These are phyloP conservation scores for Tragelaphus buxtoni DNA, from an alignment of 2,113 vertebrate genomes.

Conservation along the genomic window DNA sequence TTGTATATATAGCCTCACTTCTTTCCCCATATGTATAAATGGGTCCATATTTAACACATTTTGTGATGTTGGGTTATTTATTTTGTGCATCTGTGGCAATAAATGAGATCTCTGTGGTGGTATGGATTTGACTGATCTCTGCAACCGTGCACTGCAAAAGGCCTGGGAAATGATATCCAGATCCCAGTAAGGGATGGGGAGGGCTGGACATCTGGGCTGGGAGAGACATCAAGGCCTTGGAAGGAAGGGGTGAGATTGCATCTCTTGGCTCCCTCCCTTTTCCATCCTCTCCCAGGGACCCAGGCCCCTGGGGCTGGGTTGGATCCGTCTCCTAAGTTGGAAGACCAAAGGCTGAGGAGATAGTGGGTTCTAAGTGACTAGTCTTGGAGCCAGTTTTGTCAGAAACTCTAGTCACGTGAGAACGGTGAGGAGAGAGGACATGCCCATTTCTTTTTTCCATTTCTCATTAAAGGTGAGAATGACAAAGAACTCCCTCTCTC, in stretches of 20 bases:
- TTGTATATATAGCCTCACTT: background rate
- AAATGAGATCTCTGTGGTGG: slow-evolving; percentile 65
- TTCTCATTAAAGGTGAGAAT: slow-evolving; percentile 4
- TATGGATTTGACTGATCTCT: slow-evolving; percentile 38
- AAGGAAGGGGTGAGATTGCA: background rate
- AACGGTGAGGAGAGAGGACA: background rate
- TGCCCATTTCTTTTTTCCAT: background rate
- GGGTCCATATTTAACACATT: slow-evolving; percentile 66
- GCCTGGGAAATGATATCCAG: background rate
- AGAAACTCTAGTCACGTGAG: background rate
- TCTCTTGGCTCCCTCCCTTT: background rate
- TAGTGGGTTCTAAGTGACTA: background rate
- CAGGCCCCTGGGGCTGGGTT: background rate
- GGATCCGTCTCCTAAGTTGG: background rate
- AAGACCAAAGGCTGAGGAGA: slow-evolving; percentile 15
- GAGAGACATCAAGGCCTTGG: background rate
- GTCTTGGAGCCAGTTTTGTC: background rate
- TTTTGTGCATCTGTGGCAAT: slow-evolving; percentile 74
- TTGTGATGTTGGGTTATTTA: slow-evolving; percentile 72
- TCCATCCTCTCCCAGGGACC: background rate
- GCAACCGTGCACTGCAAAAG: background rate
- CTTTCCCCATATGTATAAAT: slow-evolving; percentile 52
- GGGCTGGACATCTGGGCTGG: background rate
- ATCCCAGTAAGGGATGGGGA: background rate
- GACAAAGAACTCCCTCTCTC: slow-evolving; percentile 2